These are phyloP conservation scores for Cataglyphis altisquamis DNA, from an alignment of 2,888 invertebrate genomes.

Conservation along the genomic window DNA sequence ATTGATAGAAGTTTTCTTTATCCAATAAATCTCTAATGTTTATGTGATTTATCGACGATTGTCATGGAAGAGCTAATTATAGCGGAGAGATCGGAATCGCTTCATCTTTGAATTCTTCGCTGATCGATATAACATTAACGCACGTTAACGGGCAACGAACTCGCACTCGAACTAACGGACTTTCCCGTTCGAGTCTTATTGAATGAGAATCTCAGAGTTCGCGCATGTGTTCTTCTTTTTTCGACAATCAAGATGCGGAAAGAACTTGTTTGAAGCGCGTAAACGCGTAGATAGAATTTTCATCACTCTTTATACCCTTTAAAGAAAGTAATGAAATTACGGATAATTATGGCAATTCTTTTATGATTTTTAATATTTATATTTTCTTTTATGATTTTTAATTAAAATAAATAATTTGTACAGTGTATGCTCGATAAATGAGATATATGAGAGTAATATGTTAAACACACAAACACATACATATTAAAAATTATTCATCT, in stretches of 20 bases:
- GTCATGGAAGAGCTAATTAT: conserved; percentile 17
- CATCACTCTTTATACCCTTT: not conserved
- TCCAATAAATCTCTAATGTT: not conserved
- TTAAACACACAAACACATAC: not conserved
- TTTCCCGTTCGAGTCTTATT: conserved; percentile 27
- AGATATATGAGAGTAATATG: not conserved
- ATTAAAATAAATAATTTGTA: conserved; percentile 4
- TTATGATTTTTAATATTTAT: not conserved
- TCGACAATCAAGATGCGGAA: not conserved
- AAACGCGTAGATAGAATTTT: not conserved
- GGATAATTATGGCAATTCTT: not conserved
- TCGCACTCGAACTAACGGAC: conserved; percentile 31
- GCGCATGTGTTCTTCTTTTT: conserved; percentile 6
- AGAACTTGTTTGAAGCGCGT: not conserved
- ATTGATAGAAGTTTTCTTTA: not conserved
- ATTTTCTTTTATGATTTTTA: not conserved
- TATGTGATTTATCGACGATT: not conserved
- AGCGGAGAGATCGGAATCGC: not conserved
- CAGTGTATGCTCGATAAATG: not conserved
- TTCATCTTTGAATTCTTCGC: conserved; percentile 30
- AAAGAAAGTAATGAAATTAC: not conserved
- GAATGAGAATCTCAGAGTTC: conserved; percentile 34
- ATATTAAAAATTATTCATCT: not conserved
- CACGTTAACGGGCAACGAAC: conserved; percentile 50
- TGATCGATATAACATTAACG: conserved; percentile 46